Evolutionary conservation across 2,888 invertebrate genomes (phyloP).

Genomic region (Hirudinaria manillensis): DNA sequence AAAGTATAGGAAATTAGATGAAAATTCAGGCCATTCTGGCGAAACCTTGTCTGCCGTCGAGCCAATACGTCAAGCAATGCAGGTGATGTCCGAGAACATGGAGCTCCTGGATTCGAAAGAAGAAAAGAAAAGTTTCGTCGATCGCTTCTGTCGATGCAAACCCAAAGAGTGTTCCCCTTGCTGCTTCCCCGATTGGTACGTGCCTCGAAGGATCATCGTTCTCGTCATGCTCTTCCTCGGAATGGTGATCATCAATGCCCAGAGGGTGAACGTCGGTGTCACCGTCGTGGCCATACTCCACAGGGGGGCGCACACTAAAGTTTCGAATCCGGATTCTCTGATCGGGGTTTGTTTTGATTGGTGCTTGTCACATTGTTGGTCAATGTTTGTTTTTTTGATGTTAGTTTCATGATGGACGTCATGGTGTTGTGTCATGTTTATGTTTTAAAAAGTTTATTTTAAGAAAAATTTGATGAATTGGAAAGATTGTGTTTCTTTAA

Average conservation of each 20-base stretch:
- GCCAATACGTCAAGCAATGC: not conserved
- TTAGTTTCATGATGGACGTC: too few relatives aligned
- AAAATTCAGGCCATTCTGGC: too few relatives aligned
- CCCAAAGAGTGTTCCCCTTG: not conserved
- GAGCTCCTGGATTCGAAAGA: conserved; percentile 5
- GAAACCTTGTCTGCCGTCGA: too few relatives aligned
- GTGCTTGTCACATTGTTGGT: not conserved
- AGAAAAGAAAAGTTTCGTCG: not conserved
- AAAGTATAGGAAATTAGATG: too few relatives aligned
- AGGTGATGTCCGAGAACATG: not conserved
- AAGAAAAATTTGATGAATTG: too few relatives aligned
- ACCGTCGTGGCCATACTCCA: conserved; percentile 49
- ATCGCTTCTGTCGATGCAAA: conserved; percentile 14
- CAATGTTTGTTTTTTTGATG: not conserved
- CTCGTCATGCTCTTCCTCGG: conserved; percentile 44
- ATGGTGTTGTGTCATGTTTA: too few relatives aligned
- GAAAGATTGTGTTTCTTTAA: too few relatives aligned
- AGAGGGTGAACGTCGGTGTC: conserved; percentile 50
- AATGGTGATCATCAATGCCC: conserved; percentile 47
- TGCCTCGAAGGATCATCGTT: conserved; percentile 45
- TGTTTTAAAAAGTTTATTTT: too few relatives aligned
- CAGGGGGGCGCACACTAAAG: conserved; percentile 41
- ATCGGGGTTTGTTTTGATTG: conserved; percentile 7
- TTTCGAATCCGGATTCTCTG: conserved; percentile 37
- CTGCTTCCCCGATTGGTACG: conserved; percentile 16